These are phyloP conservation scores for Falco novaeseelandiae DNA, from an alignment of 2,797 vertebrate genomes.

Conservation along the genomic window DNA sequence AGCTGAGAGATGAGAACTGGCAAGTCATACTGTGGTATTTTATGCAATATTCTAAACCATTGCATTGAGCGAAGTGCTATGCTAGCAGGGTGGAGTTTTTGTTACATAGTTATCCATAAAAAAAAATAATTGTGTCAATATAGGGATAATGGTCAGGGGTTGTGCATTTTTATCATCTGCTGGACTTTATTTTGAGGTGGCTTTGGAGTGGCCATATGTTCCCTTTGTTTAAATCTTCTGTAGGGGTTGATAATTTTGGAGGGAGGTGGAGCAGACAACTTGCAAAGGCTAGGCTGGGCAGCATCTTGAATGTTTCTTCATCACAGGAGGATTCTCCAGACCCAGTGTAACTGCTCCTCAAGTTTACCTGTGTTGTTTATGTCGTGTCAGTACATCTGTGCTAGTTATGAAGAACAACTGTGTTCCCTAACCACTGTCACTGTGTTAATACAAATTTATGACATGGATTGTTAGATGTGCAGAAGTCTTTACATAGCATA, in stretches of 20 bases:
- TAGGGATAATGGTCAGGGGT: not conserved
- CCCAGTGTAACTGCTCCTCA: not conserved
- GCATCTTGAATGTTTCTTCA: not conserved
- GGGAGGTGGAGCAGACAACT: not conserved
- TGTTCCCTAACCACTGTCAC: not conserved
- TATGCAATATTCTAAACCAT: not conserved
- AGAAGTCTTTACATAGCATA: not conserved
- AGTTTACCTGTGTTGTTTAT: not conserved
- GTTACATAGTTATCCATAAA: not conserved
- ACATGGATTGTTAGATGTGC: not conserved
- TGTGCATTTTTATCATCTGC: not conserved
- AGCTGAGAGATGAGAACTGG: not conserved
- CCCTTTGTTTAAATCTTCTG: not conserved
- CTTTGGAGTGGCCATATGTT: not conserved
- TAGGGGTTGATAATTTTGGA: not conserved
- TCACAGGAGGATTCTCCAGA: not conserved
- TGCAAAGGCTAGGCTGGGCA: not conserved
- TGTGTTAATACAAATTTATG: not conserved
- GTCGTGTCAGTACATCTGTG: not conserved
- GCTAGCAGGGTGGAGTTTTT: not conserved
- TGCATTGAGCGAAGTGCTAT: not conserved
- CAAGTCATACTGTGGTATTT: not conserved
- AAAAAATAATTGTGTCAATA: not conserved
- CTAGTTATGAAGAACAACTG: not conserved
- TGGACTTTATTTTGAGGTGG: not conserved